Base-by-base conservation (phyloP, 2,888 invertebrate genomes). In the Mechanitis messenoides region DNA sequence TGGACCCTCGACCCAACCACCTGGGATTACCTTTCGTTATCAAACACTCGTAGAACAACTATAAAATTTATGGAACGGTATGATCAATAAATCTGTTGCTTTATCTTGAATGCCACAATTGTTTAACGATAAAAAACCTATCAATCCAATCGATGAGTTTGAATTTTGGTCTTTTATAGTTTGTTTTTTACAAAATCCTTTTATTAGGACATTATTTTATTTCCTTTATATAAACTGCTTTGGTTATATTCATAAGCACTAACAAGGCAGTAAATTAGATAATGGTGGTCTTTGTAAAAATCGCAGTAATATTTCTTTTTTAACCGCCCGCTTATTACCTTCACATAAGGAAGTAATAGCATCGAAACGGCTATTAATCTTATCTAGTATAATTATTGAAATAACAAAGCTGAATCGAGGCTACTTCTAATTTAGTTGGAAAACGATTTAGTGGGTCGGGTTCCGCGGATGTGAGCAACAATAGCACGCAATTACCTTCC, bases 1-100 rank as follows among this genome's bases (percentile, higher is more conserved):
- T 99, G 1, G 97, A 97, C 7, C 99, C 99, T 58, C 99, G 92
- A 20, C 95, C 94, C 12, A 98, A 88, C 87, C 95, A 93, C 58
- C 96, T 96, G 91, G 50, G 71, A 70, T 47, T 11, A 9, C 59
- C 62, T 62, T 62, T n/a, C 1, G 1, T 35, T 50, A 50, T 50
- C n/a, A 31, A 2, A 31, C 28, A n/a, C 45, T 2, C 45, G 28
- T 38, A n/a, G 42, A 20, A 42, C 42, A 28, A 45, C 5, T 42
- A 12, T 4, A 6, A 47, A 3, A 47, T 31, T 20, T 35, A 42
- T 9, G 42, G 11, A 42, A 42, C 9, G 42, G 9, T 42, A 42
- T 42, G 42, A 42, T 42, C 42, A 42, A 42, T 42, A 9, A 42
- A 11, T 42, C 9, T 42, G 6, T 35, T 35, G 35, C 3, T 35